These are phyloP conservation scores for Passer montanus DNA, from an alignment of 2,113 vertebrate genomes.

Conservation along the genomic window DNA sequence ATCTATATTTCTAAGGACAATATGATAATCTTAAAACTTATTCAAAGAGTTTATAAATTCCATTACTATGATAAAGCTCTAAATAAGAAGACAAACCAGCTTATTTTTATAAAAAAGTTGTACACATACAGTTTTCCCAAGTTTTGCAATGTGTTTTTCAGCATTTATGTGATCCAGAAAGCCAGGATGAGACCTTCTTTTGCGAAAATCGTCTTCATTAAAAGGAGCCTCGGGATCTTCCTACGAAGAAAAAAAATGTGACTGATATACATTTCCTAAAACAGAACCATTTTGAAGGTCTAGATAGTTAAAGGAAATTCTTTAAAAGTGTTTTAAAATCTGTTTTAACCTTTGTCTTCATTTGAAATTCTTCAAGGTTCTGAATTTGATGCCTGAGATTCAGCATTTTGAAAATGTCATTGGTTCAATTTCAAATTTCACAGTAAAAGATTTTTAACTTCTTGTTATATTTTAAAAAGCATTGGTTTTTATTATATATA, in stretches of 20 bases:
- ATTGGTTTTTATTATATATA: not conserved
- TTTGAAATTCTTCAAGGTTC: not conserved
- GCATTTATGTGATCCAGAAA: conserved; percentile 83
- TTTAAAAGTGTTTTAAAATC: not conserved
- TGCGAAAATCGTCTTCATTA: conserved; percentile 85
- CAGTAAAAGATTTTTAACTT: not conserved
- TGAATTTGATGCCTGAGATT: not conserved
- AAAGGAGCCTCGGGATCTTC: conserved; percentile 81
- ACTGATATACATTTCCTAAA: not conserved
- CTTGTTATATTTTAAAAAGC: not conserved
- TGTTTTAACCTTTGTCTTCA: not conserved
- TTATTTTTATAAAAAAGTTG: not conserved
- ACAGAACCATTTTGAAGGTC: not conserved
- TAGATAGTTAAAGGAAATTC: not conserved
- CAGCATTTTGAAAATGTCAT: not conserved
- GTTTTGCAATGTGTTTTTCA: conserved; percentile 86
- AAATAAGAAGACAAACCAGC: not conserved
- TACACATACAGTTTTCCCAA: conserved; percentile 86
- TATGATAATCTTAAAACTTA: not conserved
- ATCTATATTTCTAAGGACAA: not conserved
- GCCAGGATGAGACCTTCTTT: conserved; percentile 83
- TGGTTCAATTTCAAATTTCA: not conserved
- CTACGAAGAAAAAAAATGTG: conserved; percentile 59
- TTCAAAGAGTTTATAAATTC: not conserved
- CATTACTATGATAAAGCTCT: not conserved